Evolutionary conservation across 1,140 invertebrate species (phyloP), one percentile per base, ranked within the genome.

Genomic region (Plutomurus gul): DNA sequence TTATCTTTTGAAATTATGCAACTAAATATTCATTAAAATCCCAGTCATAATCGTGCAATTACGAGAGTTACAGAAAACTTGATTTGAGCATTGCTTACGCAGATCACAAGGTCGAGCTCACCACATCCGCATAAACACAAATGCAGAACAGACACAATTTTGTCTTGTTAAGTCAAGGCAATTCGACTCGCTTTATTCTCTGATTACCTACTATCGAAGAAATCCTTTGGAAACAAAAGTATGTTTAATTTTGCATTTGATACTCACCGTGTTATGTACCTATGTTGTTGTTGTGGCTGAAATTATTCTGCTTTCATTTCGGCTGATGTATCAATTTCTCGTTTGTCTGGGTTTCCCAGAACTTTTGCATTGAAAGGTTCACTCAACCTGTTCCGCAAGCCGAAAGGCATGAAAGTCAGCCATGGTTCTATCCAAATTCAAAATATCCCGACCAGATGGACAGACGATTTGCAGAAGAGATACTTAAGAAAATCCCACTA

Each of bases 301-400:
- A n/a, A 76, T n/a, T 46, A 8, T 3, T 46, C 33, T 43, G n/a
- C 11, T 60, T 65, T 77, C 16, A 51, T 71, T 40, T 77, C 33
- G 3, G 5, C 16, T 76, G 18, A 71, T 16, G 8, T 27, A 71
- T 5, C n/a, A 43, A 51, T 25, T 20, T 49, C 4, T 8, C 7
- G 18, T 76, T 40, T 47, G 79, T 79, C n/a, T n/a, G n/a, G n/a
- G n/a, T n/a, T n/a, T n/a, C n/a, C n/a, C n/a, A 93, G 86, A 94
- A 96, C 85, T 97, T 97, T 87, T 89, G 92, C 8, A 95, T 97
- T 75, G 75, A 79, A 70, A 93, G 90, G 0, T 88, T 99, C 0
- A 91, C 91, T 85, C 93, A 96, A 85, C 95, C 96, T 0, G 96
- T 98, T 0, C 96, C 96, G 1, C 96, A 97, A 86, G 94, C 95